These are phyloP conservation scores for Tiliqua scincoides DNA, from an alignment of 2,113 vertebrate species.

Conservation along the genomic window DNA sequence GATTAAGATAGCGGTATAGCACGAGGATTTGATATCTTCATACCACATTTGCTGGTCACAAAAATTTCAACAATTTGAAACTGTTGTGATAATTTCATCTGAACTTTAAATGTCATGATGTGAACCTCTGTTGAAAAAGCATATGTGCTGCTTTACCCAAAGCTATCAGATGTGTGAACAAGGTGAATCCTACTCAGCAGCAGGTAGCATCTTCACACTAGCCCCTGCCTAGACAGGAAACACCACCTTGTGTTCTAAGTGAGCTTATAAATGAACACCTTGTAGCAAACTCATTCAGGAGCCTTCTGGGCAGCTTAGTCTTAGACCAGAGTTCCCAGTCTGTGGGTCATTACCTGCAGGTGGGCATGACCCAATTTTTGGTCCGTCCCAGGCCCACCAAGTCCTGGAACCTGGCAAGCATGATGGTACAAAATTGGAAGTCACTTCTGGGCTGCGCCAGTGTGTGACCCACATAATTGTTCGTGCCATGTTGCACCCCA, in stretches of 20 bases:
- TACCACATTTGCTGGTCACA: background rate
- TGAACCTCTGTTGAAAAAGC: background rate
- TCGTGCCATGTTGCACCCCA: no score
- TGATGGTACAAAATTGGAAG: no score
- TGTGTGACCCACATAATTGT: no score
- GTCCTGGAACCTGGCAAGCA: no score
- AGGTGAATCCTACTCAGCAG: background rate
- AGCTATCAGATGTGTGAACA: background rate
- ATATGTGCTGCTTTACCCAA: background rate
- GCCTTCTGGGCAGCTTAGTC: no score
- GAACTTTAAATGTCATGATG: background rate
- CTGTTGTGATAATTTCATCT: background rate
- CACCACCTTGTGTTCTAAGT: background rate
- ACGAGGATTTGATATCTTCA: background rate
- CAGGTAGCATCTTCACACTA: background rate
- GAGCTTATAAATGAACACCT: background rate
- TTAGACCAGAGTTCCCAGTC: no score
- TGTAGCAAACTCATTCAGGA: no score
- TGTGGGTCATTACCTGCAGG: no score
- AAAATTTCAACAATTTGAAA: background rate
- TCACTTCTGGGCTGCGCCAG: no score
- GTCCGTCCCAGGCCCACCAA: no score
- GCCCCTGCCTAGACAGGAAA: background rate
- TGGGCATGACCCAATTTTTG: no score
- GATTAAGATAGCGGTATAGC: background rate